Evolutionary conservation across 23 tunicate species (phyloP), one percentile per base, ranked within the genome.

Genomic region (Halocynthia roretzi): DNA sequence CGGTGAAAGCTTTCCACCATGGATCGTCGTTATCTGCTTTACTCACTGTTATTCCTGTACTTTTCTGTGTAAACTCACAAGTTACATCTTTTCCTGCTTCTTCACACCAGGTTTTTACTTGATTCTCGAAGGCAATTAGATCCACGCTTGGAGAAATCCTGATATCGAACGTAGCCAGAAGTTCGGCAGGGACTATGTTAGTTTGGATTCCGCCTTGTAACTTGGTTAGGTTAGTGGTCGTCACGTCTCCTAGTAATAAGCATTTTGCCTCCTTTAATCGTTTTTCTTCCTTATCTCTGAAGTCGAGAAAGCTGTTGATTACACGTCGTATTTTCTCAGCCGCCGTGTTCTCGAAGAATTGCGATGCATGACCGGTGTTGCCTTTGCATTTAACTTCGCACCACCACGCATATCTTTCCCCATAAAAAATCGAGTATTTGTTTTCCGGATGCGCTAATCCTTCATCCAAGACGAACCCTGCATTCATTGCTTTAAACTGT

Each of bases 321-420:
- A 77, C 81, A 0, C 15, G 40, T 48, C 49, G 76, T 21, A 87
- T 56, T 83, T 93, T 93, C 65, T 87, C 98, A 14, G 81, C 91
- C 9, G 93, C 94, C 7, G 83, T 80, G 68, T 83, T 81, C 66
- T 87, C 80, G 49, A 93, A 76, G 71, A 93, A 93, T 18, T 85
- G 74, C 17, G 96, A 89, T 51, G 89, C 98, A 71, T 93, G 98
- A 5, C 98, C 98, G 6, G 98, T 94, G 52, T 87, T 81, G 8
- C 98, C 98, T 51, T 63, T 65, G 57, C 93, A 84, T n/a, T 62
- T 80, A 52, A 93, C 68, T 63, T 82, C 61, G 7, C 80, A 8
- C 98, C 88, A 87, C 98, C 94, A 93, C 9, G 72, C 75, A 11
- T 69, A 18, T 22, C 98, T 54, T 76, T 93, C 98, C 5, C 89